Evolutionary conservation across 92 coral and sea anemone species (phyloP), one percentile per base, ranked within the genome.

Genomic region (Virgularia gustaviana): DNA sequence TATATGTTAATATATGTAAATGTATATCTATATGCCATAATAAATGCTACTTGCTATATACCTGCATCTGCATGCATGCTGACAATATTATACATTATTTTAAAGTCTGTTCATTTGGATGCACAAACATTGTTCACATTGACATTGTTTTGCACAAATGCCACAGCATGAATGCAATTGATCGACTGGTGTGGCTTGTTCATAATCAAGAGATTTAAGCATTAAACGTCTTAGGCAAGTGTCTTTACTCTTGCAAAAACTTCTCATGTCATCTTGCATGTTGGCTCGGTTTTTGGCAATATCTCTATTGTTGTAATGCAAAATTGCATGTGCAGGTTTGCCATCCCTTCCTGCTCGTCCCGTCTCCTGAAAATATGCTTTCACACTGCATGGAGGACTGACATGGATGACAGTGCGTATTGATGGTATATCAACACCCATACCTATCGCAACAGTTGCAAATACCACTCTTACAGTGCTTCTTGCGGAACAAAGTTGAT

Each of bases 331-430:
- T 3, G 77, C 32, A 11, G 53, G 87, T 22, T 49, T 59, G 4
- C 83, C 80, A 71, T 78, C 87, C 12, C 87, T 49, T 16, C 87
- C 83, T 61, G 84, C 84, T 10, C 81, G 57, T 6, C 88, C 84
- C 23, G 83, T 83, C 39, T 80, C 89, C 45, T 85, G 89, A 32
- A 75, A 42, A 33, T 79, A 80, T 63, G 82, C 85, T 29, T 78
- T 25, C 11, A 85, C 54, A 1, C 85, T 67, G 2, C 68, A 11
- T 33, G 79, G 85, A n/a, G 85, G 88, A 25, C 78, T 83, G 31
- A 75, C 67, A 62, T 79, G 85, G 24, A 85, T 70, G 25, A 84
- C 43, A 12, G n/a, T n/a, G n/a, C n/a, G n/a, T n/a, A n/a, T n/a
- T n/a, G n/a, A n/a, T n/a, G n/a, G n/a, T n/a, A n/a, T n/a, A 37